These are phyloP conservation scores for Syrista parreyssii DNA, from an alignment of 2,888 invertebrate species.

Conservation along the genomic window DNA sequence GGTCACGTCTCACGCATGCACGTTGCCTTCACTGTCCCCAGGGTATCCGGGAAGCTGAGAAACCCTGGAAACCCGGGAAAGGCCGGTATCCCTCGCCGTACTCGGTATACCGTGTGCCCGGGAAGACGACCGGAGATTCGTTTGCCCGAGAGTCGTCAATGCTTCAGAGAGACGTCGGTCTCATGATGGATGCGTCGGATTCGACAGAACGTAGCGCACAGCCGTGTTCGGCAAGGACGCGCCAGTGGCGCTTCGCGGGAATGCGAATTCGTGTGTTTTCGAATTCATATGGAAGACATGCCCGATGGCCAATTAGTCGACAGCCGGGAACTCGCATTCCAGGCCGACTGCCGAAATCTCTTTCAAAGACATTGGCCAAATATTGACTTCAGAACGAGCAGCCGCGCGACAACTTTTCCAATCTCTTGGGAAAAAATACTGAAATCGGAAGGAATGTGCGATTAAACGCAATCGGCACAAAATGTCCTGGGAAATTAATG, in stretches of 20 bases:
- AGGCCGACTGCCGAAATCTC: no score
- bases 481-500: no score
- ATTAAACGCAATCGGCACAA: no score
- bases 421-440: no score
- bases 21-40: slow-evolving; percentile 36
- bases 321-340: no score
- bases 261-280: neutral
- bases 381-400: no score
- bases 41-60: slow-evolving; percentile 28
- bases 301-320: no score
- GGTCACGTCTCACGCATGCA: slow-evolving; percentile 41
- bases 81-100: neutral
- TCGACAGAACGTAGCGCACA: slow-evolving; percentile 55
- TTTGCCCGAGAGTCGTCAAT: slow-evolving; percentile 11
- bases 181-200: slow-evolving; percentile 58
- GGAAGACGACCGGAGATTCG: neutral
- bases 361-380: no score
- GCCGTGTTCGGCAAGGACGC: neutral
- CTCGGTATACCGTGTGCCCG: neutral
- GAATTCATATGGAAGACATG: neutral
- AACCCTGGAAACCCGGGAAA: slow-evolving; percentile 20
- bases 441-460: no score
- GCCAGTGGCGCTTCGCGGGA: neutral
- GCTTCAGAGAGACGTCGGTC: slow-evolving; percentile 6
- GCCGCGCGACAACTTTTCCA: no score